phyloP scores from a whole-genome alignment of 2,888 invertebrate species.

The Caenorhabditis sp. region DNA sequence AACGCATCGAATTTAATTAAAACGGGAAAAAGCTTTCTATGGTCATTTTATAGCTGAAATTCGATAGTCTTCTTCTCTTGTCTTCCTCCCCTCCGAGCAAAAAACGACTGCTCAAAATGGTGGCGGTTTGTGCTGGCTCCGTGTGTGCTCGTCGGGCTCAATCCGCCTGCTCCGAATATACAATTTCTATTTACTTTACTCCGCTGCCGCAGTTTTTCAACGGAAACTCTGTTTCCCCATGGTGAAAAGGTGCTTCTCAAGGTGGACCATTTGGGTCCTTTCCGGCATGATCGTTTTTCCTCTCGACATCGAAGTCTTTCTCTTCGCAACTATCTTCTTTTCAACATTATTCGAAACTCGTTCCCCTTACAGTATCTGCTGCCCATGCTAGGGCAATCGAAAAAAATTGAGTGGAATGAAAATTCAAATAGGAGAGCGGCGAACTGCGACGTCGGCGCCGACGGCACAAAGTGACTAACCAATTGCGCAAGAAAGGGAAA shows the following conservation, averaged over 20 bases:
- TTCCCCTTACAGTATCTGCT: slow-evolving; percentile 1
- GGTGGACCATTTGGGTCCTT: slow-evolving; percentile 1
- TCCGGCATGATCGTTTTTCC: not conserved
- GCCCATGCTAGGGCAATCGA: not conserved
- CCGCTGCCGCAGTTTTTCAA: slow-evolving; percentile 57
- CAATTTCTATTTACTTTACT: slow-evolving; percentile 67
- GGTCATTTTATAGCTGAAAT: slow-evolving; percentile 59
- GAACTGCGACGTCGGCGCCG: not conserved
- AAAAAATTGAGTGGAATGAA: slow-evolving; percentile 1
- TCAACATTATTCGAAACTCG: slow-evolving; percentile 12
- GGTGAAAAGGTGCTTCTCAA: slow-evolving; percentile 21
- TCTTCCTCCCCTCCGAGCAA: slow-evolving; percentile 22
- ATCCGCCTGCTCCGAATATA: slow-evolving; percentile 60
- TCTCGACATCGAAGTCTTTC: too few species aligned
- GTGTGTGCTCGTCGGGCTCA: slow-evolving; percentile 57
- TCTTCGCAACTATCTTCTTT: not conserved
- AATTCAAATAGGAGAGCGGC: slow-evolving; percentile 27
- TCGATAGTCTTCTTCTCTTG: too few species aligned
- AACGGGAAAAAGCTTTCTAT: slow-evolving; percentile 29
- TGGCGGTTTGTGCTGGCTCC: slow-evolving; percentile 46
- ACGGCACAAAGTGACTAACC: slow-evolving; percentile 40
- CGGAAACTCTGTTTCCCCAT: slow-evolving; percentile 40
- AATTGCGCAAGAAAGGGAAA: slow-evolving; percentile 39
- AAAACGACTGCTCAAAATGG: slow-evolving; percentile 55
- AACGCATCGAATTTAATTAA: slow-evolving; percentile 42